Percentiles rank a stretch among this genome's conserved stretches.
phyloP scores from a whole-genome alignment of 2,113 vertebrate species.

The Gasterosteus nipponicus region DNA sequence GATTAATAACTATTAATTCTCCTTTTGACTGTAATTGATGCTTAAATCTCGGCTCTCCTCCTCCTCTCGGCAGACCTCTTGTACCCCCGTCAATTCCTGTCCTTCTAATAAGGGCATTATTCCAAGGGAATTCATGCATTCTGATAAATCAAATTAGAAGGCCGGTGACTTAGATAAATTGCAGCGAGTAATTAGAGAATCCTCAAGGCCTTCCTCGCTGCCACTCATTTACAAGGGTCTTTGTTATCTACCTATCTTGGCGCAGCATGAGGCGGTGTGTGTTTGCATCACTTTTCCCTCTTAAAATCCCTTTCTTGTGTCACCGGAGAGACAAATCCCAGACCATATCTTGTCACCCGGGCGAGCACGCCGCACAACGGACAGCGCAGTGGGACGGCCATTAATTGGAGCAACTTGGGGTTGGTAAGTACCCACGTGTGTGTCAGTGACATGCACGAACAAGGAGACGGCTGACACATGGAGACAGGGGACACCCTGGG shows the following conservation, averaged over 20 bases:
- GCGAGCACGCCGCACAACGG: slow-evolving; percentile 84
- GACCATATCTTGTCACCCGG: slow-evolving; percentile 94
- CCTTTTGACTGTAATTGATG: slow-evolving; percentile 84
- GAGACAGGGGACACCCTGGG: slow-evolving; percentile 81
- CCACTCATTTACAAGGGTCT: slow-evolving; percentile 82
- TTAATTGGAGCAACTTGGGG: slow-evolving; percentile 95
- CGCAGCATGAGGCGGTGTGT: slow-evolving; percentile 74
- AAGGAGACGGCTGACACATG: slow-evolving; percentile 82
- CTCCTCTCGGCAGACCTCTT: slow-evolving; percentile 74
- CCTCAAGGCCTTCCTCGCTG: slow-evolving; percentile 77
- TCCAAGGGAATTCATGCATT: slow-evolving; percentile 80
- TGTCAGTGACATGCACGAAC: slow-evolving; percentile 89
- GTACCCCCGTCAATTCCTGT: slow-evolving; percentile 77
- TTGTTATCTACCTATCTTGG: slow-evolving; percentile 80
- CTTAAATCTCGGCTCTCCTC: slow-evolving; percentile 77
- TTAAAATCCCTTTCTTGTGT: slow-evolving; percentile 89
- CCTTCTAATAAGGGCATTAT: slow-evolving; percentile 84
- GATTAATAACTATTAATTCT: slow-evolving; percentile 84
- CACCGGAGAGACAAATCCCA: slow-evolving; percentile 93
- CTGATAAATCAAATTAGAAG: slow-evolving; percentile 87
- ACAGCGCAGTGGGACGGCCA: slow-evolving; percentile 92
- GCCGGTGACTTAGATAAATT: slow-evolving; percentile 82
- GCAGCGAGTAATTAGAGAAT: slow-evolving; percentile 84
- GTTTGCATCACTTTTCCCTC: slow-evolving; percentile 73
- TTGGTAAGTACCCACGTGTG: slow-evolving; percentile 86